Base-by-base conservation (phyloP, 2,113 vertebrate species). In the Lucifuga dentata region DNA sequence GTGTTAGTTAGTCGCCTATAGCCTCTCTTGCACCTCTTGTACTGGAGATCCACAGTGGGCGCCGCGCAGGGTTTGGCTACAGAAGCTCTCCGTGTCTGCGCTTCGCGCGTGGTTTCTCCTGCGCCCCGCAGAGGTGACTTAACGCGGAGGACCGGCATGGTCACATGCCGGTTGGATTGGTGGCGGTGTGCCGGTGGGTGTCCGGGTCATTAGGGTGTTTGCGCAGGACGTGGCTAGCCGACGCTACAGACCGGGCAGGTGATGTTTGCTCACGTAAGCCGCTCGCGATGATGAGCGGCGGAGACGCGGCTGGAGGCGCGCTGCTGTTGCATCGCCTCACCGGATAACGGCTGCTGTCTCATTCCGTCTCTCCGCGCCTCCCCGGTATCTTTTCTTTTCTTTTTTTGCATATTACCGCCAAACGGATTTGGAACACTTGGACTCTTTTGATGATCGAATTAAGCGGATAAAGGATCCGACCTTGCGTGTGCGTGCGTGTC, bases 271-370 rank as follows among this genome's bases (percentile, higher is more conserved):
- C 89, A 88, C 83, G 90, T 89, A 75, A 88, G 85, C 81, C 78
- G 81, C 83, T 89, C 65, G 82, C 69, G 77, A 76, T 68, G 91
- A 84, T 80, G 81, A 61, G 86, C 71, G 87, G 81, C 86, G 88
- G 84, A 89, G 89, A 91, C 85, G 86, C 78, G 84, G 82, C 81
- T 86, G 88, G 88, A 91, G 86, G 88, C 86, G 90, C 89, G 90
- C 90, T 87, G 85, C 92, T 90, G 86, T 92, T 92, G 91, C 91
- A 91, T 90, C 89, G 87, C 85, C 86, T 90, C 82, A 73, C 80
- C 75, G 91, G 89, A 89, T 88, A 90, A 86, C 88, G 76, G 77
- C 83, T 51, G 76, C 81, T 73, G 51, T 85, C 74, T 86, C 74
- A 68, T 64, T 77, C 79, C 26, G 80, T 67, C 39, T 51, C 61